Conservation (phyloP, 2,797 vertebrate species). For the Varecia variegata region DNA sequence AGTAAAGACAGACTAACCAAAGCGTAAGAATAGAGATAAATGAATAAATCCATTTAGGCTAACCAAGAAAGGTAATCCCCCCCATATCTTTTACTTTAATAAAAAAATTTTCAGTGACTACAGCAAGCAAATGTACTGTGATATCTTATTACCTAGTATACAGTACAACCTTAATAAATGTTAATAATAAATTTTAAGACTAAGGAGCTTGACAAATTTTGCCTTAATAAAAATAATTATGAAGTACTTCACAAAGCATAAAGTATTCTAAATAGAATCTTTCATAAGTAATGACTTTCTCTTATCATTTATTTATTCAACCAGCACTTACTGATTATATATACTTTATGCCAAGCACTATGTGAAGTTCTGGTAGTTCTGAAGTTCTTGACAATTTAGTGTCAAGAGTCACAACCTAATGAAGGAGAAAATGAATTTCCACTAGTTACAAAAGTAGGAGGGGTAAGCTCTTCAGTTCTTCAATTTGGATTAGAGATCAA, state of each 20-base stretch:
- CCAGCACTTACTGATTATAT: background rate
- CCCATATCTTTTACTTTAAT: conserved; percentile 4
- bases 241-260: conserved; percentile 32
- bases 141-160: conserved; percentile 13
- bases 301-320: background rate
- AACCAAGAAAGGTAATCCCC: background rate
- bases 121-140: background rate
- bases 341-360: background rate
- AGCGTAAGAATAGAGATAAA: background rate
- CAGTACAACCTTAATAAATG: background rate
- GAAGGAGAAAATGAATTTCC: conserved; percentile 25
- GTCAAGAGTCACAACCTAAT: background rate
- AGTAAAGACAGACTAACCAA: background rate
- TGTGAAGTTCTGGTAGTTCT: background rate
- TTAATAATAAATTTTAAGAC: conserved; percentile 25
- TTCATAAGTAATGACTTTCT: background rate
- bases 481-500: background rate
- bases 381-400: too few species aligned
- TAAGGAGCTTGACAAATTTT: conserved; percentile 24
- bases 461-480: background rate
- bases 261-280: conserved; percentile 18
- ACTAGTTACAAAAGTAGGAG: conserved; percentile 23
- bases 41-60: background rate
- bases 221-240: conserved; percentile 24
- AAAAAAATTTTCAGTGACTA: conserved; percentile 14